Percentiles rank a stretch among this genome's conserved stretches.
Evolutionary conservation across 2,113 vertebrate genomes (phyloP).

Genomic region (Barnardius zonarius): DNA sequence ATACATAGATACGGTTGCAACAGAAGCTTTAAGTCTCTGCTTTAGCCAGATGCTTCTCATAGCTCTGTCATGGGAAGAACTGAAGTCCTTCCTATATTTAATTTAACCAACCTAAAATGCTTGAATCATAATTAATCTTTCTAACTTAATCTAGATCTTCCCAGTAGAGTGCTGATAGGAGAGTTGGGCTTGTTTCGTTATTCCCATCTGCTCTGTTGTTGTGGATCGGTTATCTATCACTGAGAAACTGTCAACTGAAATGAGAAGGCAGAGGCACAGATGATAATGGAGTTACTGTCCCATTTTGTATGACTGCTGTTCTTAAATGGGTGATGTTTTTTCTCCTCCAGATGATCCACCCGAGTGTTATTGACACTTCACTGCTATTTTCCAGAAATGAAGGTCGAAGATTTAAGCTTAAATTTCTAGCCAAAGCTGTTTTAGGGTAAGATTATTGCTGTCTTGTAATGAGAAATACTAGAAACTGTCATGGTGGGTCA

Average conservation of each 20-base stretch:
- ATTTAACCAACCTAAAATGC: neutral
- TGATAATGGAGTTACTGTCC: neutral
- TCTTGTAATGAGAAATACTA: neutral
- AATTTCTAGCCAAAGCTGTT: constrained; percentile 82
- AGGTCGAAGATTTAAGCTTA: constrained; percentile 84
- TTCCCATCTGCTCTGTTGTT: neutral
- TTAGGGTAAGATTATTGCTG: constrained; percentile 78
- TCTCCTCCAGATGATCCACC: constrained; percentile 84
- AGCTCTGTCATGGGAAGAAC: neutral
- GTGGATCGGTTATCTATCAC: neutral
- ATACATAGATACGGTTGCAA: neutral
- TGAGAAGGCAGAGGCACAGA: neutral
- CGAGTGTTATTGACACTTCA: constrained; percentile 87
- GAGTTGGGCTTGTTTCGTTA: neutral
- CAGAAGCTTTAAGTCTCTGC: neutral
- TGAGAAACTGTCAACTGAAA: neutral
- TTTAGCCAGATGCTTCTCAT: neutral
- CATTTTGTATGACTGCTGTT: neutral
- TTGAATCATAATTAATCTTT: neutral
- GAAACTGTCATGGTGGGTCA: neutral
- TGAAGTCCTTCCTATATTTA: neutral
- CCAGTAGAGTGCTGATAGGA: neutral
- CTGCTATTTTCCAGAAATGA: constrained; percentile 81
- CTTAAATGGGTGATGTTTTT: neutral
- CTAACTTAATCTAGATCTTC: neutral